Evolutionary conservation across 2,113 vertebrate species (phyloP).

Genomic region (Hippocampus comes): DNA sequence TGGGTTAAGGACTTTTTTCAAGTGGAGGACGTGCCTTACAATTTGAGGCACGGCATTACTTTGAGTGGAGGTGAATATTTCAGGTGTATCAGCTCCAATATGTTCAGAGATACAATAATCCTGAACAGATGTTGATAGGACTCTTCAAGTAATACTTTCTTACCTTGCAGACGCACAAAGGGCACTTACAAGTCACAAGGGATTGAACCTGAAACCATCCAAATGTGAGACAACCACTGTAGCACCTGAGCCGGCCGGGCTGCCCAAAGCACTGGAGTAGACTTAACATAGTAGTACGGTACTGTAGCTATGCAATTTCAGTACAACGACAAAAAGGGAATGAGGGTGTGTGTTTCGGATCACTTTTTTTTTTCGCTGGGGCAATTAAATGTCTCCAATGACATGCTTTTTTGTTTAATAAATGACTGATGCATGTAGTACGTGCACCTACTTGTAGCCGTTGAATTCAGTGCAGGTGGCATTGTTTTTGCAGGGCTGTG

Average conservation of each 20-base stretch:
- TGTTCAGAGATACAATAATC: background rate
- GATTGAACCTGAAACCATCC: background rate
- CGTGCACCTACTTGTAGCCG: constrained; percentile 69
- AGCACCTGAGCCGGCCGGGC: background rate
- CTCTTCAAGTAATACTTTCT: constrained; percentile 35
- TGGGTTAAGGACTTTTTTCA: too few species aligned
- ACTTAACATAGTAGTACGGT: constrained; percentile 57
- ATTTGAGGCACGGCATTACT: background rate
- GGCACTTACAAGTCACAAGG: background rate
- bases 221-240: background rate
- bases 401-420: constrained; percentile 46
- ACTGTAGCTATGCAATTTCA: constrained; percentile 38
- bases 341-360: constrained; percentile 17
- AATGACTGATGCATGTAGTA: constrained; percentile 43
- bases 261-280: constrained; percentile 37
- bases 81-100: background rate
- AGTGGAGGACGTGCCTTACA: too few species aligned
- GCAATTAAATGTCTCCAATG: constrained; percentile 52
- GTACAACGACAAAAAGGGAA: constrained; percentile 21
- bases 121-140: constrained; percentile 61
- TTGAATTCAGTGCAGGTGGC: constrained; percentile 75
- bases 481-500: constrained; percentile 78
- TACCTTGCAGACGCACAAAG: background rate
- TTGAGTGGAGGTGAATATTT: background rate
- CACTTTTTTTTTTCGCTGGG: constrained; percentile 43